Conservation (phyloP, 2,888 invertebrate species). For the Teinopalpus imperialis region DNA sequence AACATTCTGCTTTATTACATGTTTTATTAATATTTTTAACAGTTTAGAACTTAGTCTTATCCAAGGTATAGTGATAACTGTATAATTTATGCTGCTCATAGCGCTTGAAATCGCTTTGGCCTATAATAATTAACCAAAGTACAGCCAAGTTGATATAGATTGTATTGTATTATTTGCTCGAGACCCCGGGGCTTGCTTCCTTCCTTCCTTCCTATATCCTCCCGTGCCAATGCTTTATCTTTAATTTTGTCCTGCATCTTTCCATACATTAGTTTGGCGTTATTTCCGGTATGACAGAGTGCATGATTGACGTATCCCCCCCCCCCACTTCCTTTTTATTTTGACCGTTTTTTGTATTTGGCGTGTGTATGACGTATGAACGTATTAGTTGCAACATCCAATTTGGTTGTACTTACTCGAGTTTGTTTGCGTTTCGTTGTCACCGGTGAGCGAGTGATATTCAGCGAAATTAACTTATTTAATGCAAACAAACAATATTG, state of each 20-base stretch:
- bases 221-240: constrained; percentile 35
- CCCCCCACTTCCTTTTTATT: constrained; percentile 21
- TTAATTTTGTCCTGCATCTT: constrained; percentile 57
- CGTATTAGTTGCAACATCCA: constrained; percentile 42
- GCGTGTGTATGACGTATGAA: constrained; percentile 33
- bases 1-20: no score
- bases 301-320: constrained; percentile 40
- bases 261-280: constrained; percentile 46
- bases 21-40: no score
- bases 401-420: constrained; percentile 75
- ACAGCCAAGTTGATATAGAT: constrained; percentile 69
- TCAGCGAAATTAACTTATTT: constrained; percentile 66
- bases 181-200: constrained; percentile 65
- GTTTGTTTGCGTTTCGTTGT: constrained; percentile 63
- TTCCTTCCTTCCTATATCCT: constrained; percentile 43
- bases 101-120: constrained; percentile 19
- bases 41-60: constrained; percentile 23
- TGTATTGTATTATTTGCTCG: constrained; percentile 51
- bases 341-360: no score
- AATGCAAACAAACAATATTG: constrained; percentile 44
- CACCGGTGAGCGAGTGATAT: constrained; percentile 72
- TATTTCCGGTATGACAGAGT: constrained; percentile 42
- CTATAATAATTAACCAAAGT: constrained; percentile 45
- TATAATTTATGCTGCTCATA: constrained; percentile 19
- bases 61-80: constrained; percentile 38